phyloP scores from a whole-genome alignment of 2,113 vertebrate genomes.

The Macroglossus sobrinus region DNA sequence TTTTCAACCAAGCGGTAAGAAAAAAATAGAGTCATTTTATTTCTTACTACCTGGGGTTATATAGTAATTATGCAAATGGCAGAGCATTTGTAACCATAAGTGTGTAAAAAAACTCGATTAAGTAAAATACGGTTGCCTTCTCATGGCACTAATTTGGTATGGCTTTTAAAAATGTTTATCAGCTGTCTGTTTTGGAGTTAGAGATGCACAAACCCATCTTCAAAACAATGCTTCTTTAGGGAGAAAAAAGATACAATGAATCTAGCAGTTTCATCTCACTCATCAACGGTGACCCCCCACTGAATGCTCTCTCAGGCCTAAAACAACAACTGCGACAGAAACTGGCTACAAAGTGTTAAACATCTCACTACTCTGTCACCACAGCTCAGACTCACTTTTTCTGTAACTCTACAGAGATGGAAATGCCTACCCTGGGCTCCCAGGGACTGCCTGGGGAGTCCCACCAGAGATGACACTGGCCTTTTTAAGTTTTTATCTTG shows the following conservation, averaged over 20 bases:
- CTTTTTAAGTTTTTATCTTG: not conserved
- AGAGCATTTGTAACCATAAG: slow-evolving; percentile 50
- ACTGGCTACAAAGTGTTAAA: not conserved
- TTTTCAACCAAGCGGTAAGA: not conserved
- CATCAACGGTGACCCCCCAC: not conserved
- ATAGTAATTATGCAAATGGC: slow-evolving; percentile 46
- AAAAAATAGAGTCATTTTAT: not conserved
- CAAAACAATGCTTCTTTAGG: not conserved
- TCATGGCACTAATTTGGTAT: slow-evolving; percentile 46
- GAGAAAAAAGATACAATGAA: not conserved
- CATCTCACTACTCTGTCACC: not conserved
- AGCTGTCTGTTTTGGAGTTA: not conserved
- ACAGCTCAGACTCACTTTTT: not conserved
- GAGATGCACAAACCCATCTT: not conserved
- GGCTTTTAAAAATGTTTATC: slow-evolving; percentile 42
- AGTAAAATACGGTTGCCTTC: slow-evolving; percentile 60
- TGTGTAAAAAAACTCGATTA: slow-evolving; percentile 62
- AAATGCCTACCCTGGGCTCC: not conserved
- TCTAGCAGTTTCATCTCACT: not conserved
- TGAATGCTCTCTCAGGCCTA: not conserved
- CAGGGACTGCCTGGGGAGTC: too few species aligned
- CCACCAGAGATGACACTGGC: not conserved
- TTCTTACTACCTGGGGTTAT: slow-evolving; percentile 49
- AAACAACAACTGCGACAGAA: not conserved
- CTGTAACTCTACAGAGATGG: not conserved